Evolutionary conservation across 2,797 vertebrate species (phyloP), one percentile per base, ranked within the genome.

Genomic region (Cheirogaleus major): DNA sequence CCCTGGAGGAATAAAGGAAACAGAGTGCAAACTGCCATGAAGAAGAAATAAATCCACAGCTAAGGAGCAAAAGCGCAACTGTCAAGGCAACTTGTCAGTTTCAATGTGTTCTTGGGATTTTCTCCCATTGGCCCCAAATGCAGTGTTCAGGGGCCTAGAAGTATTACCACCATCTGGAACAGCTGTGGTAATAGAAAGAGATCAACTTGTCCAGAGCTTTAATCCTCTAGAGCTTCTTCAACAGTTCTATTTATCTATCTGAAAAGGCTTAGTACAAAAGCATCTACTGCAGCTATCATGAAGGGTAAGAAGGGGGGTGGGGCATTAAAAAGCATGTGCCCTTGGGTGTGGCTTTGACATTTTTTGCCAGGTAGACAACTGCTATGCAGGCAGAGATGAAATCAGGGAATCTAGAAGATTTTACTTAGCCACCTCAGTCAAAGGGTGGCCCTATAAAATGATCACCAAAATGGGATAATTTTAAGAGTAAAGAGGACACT

Each of bases 181-280:
- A 96, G 96, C 96, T 97, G 94, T 55, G 41, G 52, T 45, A 55
- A 91, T 4, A 90, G 97, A 96, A 95, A 84, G 89, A 89, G 82
- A 89, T 67, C 83, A 78, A 45, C 45, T 45, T 38, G 23, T 48
- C 45, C 67, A 81, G 59, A 43, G 70, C 72, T 96, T 89, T 94
- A 43, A 93, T 76, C 80, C 55, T 76, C 13, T 0, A 75, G 80
- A 59, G 65, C 61, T 91, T 87, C 83, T 89, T 73, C 82, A 43
- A 52, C 80, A 45, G 91, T 88, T 88, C 82, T 69, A 57, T 81
- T 79, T 82, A 84, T 93, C 84, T 78, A 7, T 89, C 88, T 72
- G 73, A 79, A 92, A 95, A 75, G 76, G 38, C 61, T 43, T 12
- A 78, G 59, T 52, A 81, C 79, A 96, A 91, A 97, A 63, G 67